Percentiles rank a stretch among this genome's conserved stretches.
phyloP scores from a whole-genome alignment of 2,113 vertebrate species.

The Phaethornis superciliosus region DNA sequence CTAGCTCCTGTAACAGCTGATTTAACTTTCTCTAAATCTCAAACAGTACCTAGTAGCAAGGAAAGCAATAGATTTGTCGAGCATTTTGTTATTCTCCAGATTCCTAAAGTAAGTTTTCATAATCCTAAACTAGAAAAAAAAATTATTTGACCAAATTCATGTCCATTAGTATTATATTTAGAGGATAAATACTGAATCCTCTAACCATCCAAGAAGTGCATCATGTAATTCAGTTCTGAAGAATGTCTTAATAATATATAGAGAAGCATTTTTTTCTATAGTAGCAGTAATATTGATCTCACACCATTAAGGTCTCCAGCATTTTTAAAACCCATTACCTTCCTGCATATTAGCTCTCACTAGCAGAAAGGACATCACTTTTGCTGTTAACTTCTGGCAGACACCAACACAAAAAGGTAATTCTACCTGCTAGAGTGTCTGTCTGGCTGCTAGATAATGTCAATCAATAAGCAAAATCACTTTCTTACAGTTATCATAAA shows the following conservation, averaged over 20 bases:
- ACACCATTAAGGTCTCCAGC: slow-evolving; percentile 75
- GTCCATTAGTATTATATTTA: slow-evolving; percentile 72
- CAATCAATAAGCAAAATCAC: slow-evolving; percentile 80
- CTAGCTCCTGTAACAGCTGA: neutral
- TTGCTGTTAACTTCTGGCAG: slow-evolving; percentile 75
- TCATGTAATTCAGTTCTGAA: slow-evolving; percentile 64
- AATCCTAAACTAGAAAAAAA: neutral
- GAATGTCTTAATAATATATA: slow-evolving; percentile 78
- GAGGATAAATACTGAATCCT: slow-evolving; percentile 57
- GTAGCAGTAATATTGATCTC: slow-evolving; percentile 80
- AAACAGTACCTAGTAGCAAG: neutral
- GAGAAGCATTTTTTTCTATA: slow-evolving; percentile 75
- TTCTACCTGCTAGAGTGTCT: slow-evolving; percentile 75
- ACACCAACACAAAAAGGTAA: slow-evolving; percentile 76
- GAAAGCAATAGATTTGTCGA: neutral
- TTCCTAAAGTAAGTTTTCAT: neutral
- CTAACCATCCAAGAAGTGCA: slow-evolving; percentile 47
- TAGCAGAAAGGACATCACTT: slow-evolving; percentile 72
- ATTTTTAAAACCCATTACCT: slow-evolving; percentile 79
- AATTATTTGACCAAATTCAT: neutral
- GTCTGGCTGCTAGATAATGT: slow-evolving; percentile 77
- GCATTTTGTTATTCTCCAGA: neutral
- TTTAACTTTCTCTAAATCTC: neutral
- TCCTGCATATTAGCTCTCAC: slow-evolving; percentile 61
- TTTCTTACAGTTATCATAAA: slow-evolving; percentile 68